These are phyloP conservation scores for Lates japonicus DNA, from an alignment of 2,797 vertebrate genomes.

Conservation along the genomic window DNA sequence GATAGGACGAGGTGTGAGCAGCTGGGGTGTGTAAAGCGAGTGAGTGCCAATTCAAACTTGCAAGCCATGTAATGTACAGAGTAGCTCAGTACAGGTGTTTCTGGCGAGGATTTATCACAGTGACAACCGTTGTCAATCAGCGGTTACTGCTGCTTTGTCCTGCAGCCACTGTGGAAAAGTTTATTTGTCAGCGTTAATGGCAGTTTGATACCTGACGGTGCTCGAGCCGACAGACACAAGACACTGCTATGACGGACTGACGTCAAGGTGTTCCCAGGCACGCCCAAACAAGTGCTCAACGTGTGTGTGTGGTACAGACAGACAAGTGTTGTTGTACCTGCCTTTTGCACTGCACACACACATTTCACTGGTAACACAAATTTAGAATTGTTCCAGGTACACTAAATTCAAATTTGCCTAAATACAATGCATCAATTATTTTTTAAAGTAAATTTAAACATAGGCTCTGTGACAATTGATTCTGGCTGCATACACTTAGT, in stretches of 20 bases:
- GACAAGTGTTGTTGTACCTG: conserved; percentile 4
- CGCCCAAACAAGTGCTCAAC: conserved; percentile 29
- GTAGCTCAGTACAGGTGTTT: neutral
- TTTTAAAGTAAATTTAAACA: neutral
- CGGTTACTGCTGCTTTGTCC: neutral
- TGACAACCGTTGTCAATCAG: neutral
- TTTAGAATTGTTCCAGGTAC: neutral
- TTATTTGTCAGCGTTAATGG: neutral
- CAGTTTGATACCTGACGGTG: neutral
- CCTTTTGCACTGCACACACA: neutral
- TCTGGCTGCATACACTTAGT: too few species aligned
- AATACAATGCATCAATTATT: neutral
- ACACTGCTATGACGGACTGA: neutral
- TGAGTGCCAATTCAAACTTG: neutral
- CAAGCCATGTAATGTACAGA: neutral
- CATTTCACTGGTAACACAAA: neutral
- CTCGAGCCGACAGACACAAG: neutral
- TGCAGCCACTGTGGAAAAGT: neutral
- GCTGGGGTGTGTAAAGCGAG: neutral
- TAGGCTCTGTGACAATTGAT: too few species aligned
- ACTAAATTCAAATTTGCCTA: neutral
- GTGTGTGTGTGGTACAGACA: neutral
- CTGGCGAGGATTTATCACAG: too few species aligned
- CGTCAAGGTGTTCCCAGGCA: conserved; percentile 18
- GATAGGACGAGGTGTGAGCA: conserved; percentile 3